phyloP scores from a whole-genome alignment of 2,888 invertebrate species.

The Amblyjoppa fuscipennis region DNA sequence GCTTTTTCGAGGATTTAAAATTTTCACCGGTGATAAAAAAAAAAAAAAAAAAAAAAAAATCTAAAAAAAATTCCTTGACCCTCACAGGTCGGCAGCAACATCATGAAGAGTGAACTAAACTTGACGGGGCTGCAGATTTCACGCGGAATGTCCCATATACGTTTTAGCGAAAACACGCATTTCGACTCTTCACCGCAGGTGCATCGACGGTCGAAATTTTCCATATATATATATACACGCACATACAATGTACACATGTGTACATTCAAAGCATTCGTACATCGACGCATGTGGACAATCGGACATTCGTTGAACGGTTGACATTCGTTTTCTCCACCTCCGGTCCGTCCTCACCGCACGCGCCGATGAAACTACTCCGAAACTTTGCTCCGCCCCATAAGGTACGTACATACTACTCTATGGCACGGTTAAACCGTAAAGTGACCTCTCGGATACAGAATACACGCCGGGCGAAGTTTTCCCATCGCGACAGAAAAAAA shows the following conservation, averaged over 20 bases:
- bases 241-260: constrained; percentile 8
- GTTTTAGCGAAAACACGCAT: constrained; percentile 29
- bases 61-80: too few species aligned
- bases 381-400: constrained; percentile 44
- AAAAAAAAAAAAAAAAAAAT: too few species aligned
- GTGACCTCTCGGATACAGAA: constrained; percentile 17
- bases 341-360: constrained; percentile 56
- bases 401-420: not conserved
- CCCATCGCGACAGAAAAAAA: not conserved
- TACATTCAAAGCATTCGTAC: not conserved
- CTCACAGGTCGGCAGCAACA: too few species aligned
- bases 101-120: too few species aligned
- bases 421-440: constrained; percentile 18
- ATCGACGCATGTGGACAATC: constrained; percentile 51
- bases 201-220: constrained; percentile 51
- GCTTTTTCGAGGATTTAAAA: too few species aligned
- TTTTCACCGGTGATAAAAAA: too few species aligned
- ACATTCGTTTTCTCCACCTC: constrained; percentile 51
- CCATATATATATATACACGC: not conserved
- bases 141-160: not conserved
- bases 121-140: too few species aligned
- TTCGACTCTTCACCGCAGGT: constrained; percentile 57
- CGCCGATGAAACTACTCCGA: constrained; percentile 53
- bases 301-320: constrained; percentile 63
- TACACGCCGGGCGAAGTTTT: constrained; percentile 15